Base-by-base conservation (phyloP, 92 coral and sea anemone genomes). In the Palythoa grandis region DNA sequence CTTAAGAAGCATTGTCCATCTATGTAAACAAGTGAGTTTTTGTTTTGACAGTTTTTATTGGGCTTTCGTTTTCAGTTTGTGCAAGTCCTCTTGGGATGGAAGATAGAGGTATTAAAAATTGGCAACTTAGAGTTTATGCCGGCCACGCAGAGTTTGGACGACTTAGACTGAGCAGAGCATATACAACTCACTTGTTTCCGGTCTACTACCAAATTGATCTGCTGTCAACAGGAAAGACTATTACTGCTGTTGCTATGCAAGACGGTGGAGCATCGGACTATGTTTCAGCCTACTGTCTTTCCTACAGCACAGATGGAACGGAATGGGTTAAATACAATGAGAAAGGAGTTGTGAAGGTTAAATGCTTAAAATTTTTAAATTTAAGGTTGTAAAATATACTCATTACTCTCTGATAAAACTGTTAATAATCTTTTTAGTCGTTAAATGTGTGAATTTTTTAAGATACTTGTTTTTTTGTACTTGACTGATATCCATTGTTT, bases 241-340 rank as follows among this genome's bases (percentile, higher is more conserved):
- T 79, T 24, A 79, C 84, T 25, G 84, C 84, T 1, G 74, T 79
- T 10, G 84, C 84, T 37, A 79, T 79, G 72, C 84, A 79, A 35
- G 84, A 79, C n/a, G 84, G 57, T 0, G 37, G 40, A 40, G 0
- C 5, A 2, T 23, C 39, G 0, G 1, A 63, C 3, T 19, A 7
- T 11, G 73, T 79, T 5, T n/a, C 72, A 10, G 84, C 84, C 38
- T 79, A 61, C 57, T 38, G 4, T 79, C 53, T 79, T 65, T 7
- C 50, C 35, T 79, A 79, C 74, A 79, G 61, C 43, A 22, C 22
- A 43, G 84, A 79, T 65, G 84, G 84, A 12, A 37, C 84, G 7
- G 84, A 79, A 79, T 79, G 84, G 84, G n/a, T 79, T 57, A 79
- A 79, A 19, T 79, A 79, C 73, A 63, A 38, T 11, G 84, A 79